phyloP scores from a whole-genome alignment of 2,888 invertebrate species.

The Notodonta ziczac region DNA sequence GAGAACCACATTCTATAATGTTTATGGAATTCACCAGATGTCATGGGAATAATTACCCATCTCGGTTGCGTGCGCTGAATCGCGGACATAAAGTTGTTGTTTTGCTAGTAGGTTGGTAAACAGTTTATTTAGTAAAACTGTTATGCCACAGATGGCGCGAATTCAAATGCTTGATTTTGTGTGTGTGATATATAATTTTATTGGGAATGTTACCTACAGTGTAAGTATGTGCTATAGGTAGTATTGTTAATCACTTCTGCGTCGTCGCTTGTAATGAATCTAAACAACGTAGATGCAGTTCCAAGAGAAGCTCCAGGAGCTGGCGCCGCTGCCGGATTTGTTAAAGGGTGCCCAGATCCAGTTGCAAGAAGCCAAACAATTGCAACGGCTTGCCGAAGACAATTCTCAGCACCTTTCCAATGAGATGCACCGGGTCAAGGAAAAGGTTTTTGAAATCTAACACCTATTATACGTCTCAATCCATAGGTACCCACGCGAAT shows the following conservation, averaged over 20 bases:
- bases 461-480: not conserved
- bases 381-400: conserved; percentile 71
- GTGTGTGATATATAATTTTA: too few species aligned
- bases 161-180: not conserved
- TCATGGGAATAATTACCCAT: conserved; percentile 11
- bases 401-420: conserved; percentile 61
- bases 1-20: not conserved
- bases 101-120: too few species aligned
- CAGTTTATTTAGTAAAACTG: conserved; percentile 1
- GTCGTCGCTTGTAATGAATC: not conserved
- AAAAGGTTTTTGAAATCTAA: conserved; percentile 57
- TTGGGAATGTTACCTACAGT: not conserved
- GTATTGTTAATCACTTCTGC: too few species aligned
- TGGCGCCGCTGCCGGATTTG: conserved; percentile 71
- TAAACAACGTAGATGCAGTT: conserved; percentile 68
- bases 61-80: not conserved
- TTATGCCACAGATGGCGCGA: conserved; percentile 13
- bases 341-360: conserved; percentile 74
- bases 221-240: too few species aligned
- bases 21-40: conserved; percentile 13
- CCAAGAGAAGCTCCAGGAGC: conserved; percentile 72
- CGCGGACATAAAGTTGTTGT: too few species aligned
- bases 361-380: conserved; percentile 69
- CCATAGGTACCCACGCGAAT: not conserved
- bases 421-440: conserved; percentile 68